Evolutionary conservation across 2,797 vertebrate species (phyloP).

Genomic region (Cheirogaleus major): DNA sequence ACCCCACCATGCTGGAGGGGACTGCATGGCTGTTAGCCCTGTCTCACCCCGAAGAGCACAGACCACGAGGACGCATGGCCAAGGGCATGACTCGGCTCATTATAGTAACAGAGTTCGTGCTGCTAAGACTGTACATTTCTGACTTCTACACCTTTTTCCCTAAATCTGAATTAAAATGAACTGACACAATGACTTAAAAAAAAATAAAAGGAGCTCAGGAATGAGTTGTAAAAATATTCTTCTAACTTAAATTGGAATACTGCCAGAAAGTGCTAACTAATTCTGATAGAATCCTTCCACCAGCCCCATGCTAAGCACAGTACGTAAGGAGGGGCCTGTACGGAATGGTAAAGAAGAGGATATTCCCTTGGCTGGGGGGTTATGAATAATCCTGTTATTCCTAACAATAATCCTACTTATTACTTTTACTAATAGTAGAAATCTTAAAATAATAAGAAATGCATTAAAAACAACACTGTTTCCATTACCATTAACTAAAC

Average conservation of each 20-base stretch:
- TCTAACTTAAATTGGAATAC: background rate
- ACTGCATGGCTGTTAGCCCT: rapidly evolving
- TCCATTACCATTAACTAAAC: background rate
- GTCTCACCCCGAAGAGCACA: background rate
- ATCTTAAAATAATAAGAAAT: background rate
- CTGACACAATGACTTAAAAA: background rate
- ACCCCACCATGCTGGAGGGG: rapidly evolving
- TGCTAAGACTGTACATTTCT: no score
- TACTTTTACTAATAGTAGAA: background rate
- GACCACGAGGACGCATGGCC: background rate
- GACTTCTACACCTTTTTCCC: background rate
- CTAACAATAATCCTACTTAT: background rate
- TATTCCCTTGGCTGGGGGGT: background rate
- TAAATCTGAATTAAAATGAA: background rate
- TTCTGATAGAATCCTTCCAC: background rate
- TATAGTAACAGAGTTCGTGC: background rate
- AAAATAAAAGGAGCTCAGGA: background rate
- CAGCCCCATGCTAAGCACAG: background rate
- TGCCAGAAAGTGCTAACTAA: background rate
- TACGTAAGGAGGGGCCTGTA: rapidly evolving
- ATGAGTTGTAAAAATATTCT: background rate
- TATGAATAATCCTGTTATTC: background rate
- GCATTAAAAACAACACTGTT: rapidly evolving
- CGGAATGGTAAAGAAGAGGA: background rate
- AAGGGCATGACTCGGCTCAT: rapidly evolving